These are phyloP conservation scores for Cossypha dichroa DNA, from an alignment of 2,797 vertebrate species.

Conservation along the genomic window DNA sequence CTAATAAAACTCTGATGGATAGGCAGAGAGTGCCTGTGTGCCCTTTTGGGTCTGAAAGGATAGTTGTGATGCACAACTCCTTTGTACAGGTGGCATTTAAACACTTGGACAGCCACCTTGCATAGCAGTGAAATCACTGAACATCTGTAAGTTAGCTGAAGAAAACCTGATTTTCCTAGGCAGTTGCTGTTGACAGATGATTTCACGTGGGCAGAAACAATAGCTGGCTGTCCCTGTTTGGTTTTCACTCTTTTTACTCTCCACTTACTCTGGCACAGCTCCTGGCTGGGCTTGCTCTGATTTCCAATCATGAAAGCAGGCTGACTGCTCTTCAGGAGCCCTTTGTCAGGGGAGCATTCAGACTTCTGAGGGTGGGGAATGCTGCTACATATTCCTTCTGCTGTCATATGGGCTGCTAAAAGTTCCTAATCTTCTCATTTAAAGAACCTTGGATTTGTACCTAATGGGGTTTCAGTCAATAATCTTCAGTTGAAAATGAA, in stretches of 20 bases:
- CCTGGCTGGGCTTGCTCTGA: not conserved
- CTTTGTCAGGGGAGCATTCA: not conserved
- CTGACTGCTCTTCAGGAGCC: not conserved
- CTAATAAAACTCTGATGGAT: not conserved
- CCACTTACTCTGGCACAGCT: accelerated
- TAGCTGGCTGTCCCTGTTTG: not conserved
- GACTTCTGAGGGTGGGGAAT: not conserved
- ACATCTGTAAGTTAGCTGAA: not conserved
- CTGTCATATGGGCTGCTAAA: not conserved
- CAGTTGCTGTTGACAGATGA: not conserved
- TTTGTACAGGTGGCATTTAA: not conserved
- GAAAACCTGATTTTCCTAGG: not conserved
- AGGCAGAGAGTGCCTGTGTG: accelerated
- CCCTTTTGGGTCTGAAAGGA: not conserved
- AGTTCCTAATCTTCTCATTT: not conserved
- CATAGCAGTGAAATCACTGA: not conserved
- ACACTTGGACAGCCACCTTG: not conserved
- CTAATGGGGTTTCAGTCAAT: not conserved
- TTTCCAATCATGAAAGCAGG: not conserved
- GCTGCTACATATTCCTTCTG: not conserved
- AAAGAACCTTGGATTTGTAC: not conserved
- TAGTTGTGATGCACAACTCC: not conserved
- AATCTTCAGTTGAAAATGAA: not conserved
- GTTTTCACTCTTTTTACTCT: not conserved
- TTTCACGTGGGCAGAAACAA: accelerated